These are phyloP conservation scores for Acrocephalus scirpaceus DNA, from an alignment of 2,797 vertebrate genomes.

Conservation along the genomic window DNA sequence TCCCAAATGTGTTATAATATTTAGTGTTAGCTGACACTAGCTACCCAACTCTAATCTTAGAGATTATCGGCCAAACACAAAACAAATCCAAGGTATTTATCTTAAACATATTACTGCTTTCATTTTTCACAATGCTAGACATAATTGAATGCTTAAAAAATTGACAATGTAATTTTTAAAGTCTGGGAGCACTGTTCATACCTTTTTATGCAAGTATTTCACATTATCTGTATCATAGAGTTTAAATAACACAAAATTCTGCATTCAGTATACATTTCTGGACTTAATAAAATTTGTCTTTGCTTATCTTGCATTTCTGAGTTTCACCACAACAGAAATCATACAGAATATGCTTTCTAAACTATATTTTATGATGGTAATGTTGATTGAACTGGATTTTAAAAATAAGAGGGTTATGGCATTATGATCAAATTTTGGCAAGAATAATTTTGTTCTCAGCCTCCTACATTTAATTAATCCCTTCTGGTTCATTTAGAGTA, in stretches of 20 bases:
- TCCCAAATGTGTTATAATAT: constrained; percentile 56
- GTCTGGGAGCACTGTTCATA: background rate
- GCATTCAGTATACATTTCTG: background rate
- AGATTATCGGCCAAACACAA: constrained; percentile 48
- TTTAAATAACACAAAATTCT: background rate
- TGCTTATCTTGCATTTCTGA: background rate
- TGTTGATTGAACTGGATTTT: background rate
- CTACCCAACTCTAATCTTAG: constrained; percentile 28
- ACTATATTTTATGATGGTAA: background rate
- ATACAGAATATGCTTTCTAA: background rate
- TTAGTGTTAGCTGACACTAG: constrained; percentile 50
- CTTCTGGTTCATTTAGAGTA: background rate
- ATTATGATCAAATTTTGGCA: background rate
- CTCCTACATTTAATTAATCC: background rate
- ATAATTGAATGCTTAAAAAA: background rate
- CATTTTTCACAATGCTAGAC: background rate
- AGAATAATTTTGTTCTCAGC: background rate
- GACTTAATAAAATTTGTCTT: background rate
- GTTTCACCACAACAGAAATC: background rate
- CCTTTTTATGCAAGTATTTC: background rate
- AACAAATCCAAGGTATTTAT: constrained; percentile 50
- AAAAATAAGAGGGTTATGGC: background rate
- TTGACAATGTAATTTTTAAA: background rate
- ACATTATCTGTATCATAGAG: background rate
- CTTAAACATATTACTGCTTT: constrained; percentile 36